These are phyloP conservation scores for Berghia stephanieae DNA, from an alignment of 1,140 invertebrate genomes.

Conservation along the genomic window DNA sequence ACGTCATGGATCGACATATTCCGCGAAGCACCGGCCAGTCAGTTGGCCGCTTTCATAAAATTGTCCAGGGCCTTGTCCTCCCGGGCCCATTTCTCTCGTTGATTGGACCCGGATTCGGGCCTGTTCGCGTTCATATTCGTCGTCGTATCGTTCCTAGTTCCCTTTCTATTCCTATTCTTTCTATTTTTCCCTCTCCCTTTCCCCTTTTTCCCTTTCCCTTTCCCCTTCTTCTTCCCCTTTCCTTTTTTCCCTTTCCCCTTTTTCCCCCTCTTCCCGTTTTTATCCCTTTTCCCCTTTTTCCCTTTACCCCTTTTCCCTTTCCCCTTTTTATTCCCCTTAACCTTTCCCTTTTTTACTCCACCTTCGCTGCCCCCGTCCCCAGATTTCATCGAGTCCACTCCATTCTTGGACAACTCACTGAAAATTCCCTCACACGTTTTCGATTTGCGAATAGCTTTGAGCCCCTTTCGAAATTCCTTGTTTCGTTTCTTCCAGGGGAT, in stretches of 20 bases:
- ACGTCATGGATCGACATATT: constrained; percentile 8
- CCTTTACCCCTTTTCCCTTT: neutral
- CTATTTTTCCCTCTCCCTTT: neutral
- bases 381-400: neutral
- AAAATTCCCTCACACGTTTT: constrained; percentile 38
- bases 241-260: constrained; percentile 13
- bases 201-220: constrained; percentile 6
- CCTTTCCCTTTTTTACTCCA: neutral
- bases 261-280: constrained; percentile 2
- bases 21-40: constrained; percentile 20
- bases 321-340: neutral
- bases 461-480: constrained; percentile 43
- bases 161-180: neutral
- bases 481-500: constrained; percentile 40
- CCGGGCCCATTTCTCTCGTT: too few species aligned
- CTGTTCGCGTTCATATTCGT: neutral
- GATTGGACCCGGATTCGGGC: neutral
- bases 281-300: neutral
- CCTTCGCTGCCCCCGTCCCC: neutral
- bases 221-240: neutral
- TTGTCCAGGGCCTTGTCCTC: constrained; percentile 5
- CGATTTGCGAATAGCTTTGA: constrained; percentile 40
- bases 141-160: neutral
- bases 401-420: constrained; percentile 11
- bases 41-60: constrained; percentile 17